A percentile compares a stretch with the other conserved stretches of the same genome.
Evolutionary conservation across 2,797 vertebrate genomes (phyloP).

Genomic region (Steatocranus sp.): DNA sequence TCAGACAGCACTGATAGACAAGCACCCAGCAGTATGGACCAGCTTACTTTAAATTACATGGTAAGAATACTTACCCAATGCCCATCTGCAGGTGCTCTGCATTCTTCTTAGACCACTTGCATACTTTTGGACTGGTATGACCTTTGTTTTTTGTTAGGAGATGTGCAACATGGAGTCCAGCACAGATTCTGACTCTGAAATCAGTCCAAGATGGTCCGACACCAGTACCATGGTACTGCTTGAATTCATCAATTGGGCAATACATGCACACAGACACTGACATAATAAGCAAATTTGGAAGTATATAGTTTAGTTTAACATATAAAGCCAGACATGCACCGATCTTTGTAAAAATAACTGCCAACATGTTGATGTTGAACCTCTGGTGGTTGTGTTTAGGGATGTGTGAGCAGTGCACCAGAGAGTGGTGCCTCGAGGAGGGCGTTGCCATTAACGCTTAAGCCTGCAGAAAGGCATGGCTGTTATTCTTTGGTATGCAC

Average conservation of each 20-base stretch:
- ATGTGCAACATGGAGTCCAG: constrained; percentile 83
- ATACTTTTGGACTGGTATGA: not conserved
- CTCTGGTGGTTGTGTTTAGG: constrained; percentile 38
- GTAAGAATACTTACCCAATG: constrained; percentile 49
- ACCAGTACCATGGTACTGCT: constrained; percentile 72
- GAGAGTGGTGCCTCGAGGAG: constrained; percentile 37
- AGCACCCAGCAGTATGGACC: constrained; percentile 60
- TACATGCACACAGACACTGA: not conserved
- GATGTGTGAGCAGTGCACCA: constrained; percentile 58
- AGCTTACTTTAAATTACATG: constrained; percentile 76
- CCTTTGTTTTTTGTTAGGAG: constrained; percentile 61
- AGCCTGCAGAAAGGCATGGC: constrained; percentile 37
- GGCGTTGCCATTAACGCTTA: constrained; percentile 19
- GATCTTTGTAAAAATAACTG: not conserved
- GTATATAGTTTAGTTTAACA: not conserved
- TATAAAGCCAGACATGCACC: not conserved
- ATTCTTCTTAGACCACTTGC: not conserved
- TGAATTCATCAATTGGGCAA: not conserved
- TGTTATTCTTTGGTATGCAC: constrained; percentile 52
- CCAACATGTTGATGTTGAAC: not conserved
- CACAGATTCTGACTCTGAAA: constrained; percentile 81
- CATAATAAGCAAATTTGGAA: not conserved
- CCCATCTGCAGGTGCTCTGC: not conserved
- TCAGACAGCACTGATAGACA: constrained; percentile 45
- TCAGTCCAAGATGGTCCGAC: constrained; percentile 72